Evolutionary conservation across 64 coral and sea anemone species (phyloP), one percentile per base, ranked within the genome.

Genomic region (Exaiptasia diaphana): DNA sequence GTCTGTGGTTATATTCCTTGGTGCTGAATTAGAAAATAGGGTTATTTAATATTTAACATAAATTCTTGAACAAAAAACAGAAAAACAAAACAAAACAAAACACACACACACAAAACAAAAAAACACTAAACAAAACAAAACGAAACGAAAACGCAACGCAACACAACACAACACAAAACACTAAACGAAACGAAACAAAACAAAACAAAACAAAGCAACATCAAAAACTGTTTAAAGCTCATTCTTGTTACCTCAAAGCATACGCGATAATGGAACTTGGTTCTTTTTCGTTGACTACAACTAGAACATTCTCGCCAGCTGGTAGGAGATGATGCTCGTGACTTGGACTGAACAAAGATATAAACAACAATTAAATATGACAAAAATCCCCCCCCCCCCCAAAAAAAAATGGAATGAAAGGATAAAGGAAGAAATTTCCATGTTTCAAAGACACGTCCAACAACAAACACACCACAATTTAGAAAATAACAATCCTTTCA

Each of bases 321-420:
- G 94, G 89, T 37, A 97, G 79, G 2, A 97, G 65, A 44, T 97
- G 94, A 22, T 97, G 94, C 38, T 97, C 94, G 50, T 97, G 94
- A 20, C 73, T 85, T 36, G 94, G 94, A 42, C 94, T 97, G 39
- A 46, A 60, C 58, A 83, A 26, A 67, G 83, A 68, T 13, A 36
- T 13, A 20, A 44, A 20, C 42, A 6, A 5, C 34, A 52, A 1
- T 46, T 15, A 69, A 42, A 17, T 40, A 20, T 73, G 17, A 9
- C 26, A 40, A 68, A 13, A 38, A n/a, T 32, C 28, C 18, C 2
- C 8, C 22, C 30, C 33, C 10, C 26, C n/a, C n/a, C n/a, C n/a
- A n/a, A n/a, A n/a, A n/a, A n/a, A n/a, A n/a, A n/a, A n/a, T n/a
- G n/a, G n/a, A 24, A 24, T 28, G 26, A 26, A 24, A 1, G 24